Conservation (phyloP, 2,797 vertebrate species). For the Enteromius mattozi region DNA sequence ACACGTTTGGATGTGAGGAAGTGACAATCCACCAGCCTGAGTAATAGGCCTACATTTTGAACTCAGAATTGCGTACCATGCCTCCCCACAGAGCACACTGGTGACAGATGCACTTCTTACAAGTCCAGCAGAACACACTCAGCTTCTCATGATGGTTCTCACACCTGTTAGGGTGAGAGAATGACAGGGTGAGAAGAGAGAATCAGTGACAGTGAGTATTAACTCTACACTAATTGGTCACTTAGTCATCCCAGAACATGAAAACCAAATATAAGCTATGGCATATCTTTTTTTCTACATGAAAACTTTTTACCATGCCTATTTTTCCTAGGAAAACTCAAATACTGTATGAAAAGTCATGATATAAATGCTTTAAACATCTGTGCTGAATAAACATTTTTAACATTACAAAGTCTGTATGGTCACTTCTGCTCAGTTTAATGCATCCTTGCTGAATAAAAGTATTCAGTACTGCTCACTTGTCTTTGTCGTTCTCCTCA, state of each 20-base stretch:
- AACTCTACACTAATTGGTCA: slow-evolving; percentile 5
- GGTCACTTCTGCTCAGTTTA: not conserved
- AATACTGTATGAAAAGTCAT: not conserved
- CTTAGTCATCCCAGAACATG: not conserved
- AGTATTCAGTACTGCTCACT: slow-evolving; percentile 74
- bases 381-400: not conserved
- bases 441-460: not conserved
- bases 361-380: not conserved
- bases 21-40: not conserved
- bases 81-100: slow-evolving; percentile 99
- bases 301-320: not conserved
- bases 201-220: not conserved
- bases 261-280: not conserved
- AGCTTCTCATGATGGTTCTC: slow-evolving; percentile 98
- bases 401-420: not conserved
- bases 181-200: not conserved
- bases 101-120: slow-evolving; percentile 99
- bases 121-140: slow-evolving; percentile 99
- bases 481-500: slow-evolving; percentile 98
- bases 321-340: not conserved
- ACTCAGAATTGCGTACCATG: slow-evolving; percentile 83
- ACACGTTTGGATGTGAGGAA: slow-evolving; percentile 50
- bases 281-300: not conserved
- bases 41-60: not conserved
- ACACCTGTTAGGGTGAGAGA: slow-evolving; percentile 80